Conservation (phyloP, 2,888 invertebrate genomes). For the Philereme vetulata region DNA sequence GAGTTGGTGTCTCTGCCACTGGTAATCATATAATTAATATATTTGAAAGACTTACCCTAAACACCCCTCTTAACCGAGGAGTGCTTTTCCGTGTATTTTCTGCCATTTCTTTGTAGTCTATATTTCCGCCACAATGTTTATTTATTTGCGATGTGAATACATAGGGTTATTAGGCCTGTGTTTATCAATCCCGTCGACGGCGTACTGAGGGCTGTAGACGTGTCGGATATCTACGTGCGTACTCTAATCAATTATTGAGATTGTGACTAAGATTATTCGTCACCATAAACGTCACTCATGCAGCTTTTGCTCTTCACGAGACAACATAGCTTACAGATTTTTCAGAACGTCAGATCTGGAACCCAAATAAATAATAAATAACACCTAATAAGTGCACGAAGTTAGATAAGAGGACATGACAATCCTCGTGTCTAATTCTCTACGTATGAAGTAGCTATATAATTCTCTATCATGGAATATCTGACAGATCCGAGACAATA, state of each 20-base stretch:
- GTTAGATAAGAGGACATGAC: too few species aligned
- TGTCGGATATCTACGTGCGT: conserved; percentile 46
- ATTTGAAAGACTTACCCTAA: conserved; percentile 17
- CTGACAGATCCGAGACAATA: too few species aligned
- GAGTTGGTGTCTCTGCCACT: too few species aligned
- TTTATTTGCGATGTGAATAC: conserved; percentile 23
- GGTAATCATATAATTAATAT: too few species aligned
- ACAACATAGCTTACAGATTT: conserved; percentile 6
- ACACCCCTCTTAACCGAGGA: conserved; percentile 1
- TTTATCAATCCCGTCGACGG: conserved; percentile 44
- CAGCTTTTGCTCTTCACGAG: conserved; percentile 39
- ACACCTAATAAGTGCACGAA: too few species aligned
- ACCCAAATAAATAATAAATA: not conserved
- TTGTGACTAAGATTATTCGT: conserved; percentile 40
- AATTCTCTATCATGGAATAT: too few species aligned
- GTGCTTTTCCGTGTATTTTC: conserved; percentile 24
- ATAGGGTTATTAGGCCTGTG: conserved; percentile 39
- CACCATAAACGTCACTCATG: conserved; percentile 44
- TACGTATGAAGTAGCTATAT: too few species aligned
- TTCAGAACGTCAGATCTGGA: conserved; percentile 4
- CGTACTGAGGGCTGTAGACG: conserved; percentile 54
- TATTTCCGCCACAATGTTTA: conserved; percentile 26
- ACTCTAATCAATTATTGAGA: conserved; percentile 45
- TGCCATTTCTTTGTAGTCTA: conserved; percentile 33
- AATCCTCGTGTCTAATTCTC: too few species aligned